phyloP scores from a whole-genome alignment of 2,113 vertebrate species.

The Chrysochloris asiatica region DNA sequence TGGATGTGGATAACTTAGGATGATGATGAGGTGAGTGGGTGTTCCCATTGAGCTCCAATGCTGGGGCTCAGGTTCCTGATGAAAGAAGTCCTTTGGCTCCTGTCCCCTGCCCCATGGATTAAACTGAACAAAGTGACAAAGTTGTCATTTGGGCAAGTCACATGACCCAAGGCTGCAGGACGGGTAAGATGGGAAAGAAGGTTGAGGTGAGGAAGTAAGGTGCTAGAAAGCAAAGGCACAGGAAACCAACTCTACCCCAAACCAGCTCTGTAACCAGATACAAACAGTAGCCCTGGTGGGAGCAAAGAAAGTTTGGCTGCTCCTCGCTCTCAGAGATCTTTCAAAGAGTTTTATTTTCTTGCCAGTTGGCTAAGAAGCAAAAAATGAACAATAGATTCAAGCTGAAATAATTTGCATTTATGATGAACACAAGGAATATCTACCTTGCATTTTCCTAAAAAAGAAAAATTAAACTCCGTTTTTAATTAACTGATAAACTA shows the following conservation, averaged over 20 bases:
- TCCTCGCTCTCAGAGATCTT: constrained; percentile 66
- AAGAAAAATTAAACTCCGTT: constrained; percentile 89
- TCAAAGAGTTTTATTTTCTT: constrained; percentile 85
- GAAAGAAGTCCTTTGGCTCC: neutral
- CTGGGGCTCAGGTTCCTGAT: neutral
- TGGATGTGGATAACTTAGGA: accelerated
- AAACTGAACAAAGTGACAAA: neutral
- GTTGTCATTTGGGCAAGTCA: neutral
- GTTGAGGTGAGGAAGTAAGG: neutral
- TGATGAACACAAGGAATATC: constrained; percentile 91
- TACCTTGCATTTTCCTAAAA: constrained; percentile 90
- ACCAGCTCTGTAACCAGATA: neutral
- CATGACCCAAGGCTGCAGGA: neutral
- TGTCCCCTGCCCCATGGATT: neutral
- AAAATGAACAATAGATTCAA: constrained; percentile 87
- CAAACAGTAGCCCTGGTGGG: constrained; percentile 69
- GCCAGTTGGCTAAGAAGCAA: constrained; percentile 84
- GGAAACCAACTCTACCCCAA: neutral
- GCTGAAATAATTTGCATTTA: constrained; percentile 90
- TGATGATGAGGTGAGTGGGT: accelerated
- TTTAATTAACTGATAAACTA: constrained; percentile 95
- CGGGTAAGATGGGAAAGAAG: neutral
- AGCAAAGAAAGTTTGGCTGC: constrained; percentile 80
- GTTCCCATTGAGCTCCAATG: neutral
- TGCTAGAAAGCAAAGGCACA: neutral